These are phyloP conservation scores for Drosophila azteca DNA, from an alignment of 1,140 invertebrate genomes.

Conservation along the genomic window DNA sequence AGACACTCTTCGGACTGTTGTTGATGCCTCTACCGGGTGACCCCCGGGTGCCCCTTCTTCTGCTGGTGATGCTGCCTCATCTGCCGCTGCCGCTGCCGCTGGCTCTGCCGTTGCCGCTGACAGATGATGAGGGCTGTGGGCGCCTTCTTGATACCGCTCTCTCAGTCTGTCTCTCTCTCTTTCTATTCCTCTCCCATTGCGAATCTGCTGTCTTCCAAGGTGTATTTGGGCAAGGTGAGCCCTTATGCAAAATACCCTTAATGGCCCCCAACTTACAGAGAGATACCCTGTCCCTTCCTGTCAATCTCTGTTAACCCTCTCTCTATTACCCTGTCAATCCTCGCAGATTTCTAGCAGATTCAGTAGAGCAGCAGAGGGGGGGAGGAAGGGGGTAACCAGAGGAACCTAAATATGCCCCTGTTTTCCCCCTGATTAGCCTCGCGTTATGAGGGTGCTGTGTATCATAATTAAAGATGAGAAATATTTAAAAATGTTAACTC, in stretches of 20 bases:
- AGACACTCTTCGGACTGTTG: slow-evolving; percentile 6
- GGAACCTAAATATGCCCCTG: background rate
- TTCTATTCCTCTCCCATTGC: too few species aligned
- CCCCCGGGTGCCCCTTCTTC: too few species aligned
- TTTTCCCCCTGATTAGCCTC: slow-evolving; percentile 12
- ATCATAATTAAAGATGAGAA: slow-evolving; percentile 50
- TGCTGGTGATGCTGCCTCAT: too few species aligned
- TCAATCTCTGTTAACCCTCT: background rate
- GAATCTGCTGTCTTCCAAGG: too few species aligned
- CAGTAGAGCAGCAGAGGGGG: slow-evolving; percentile 26
- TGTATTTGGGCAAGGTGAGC: too few species aligned
- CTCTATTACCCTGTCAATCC: slow-evolving; percentile 25
- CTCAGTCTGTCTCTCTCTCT: too few species aligned
- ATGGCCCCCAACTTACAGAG: too few species aligned
- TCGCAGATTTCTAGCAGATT: slow-evolving; percentile 34
- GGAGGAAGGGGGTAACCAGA: too few species aligned
- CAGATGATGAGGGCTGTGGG: slow-evolving; percentile 57
- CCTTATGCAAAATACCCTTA: too few species aligned
- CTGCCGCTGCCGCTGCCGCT: too few species aligned
- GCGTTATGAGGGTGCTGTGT: slow-evolving; percentile 14
- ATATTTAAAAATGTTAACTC: too few species aligned
- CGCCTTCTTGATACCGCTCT: background rate
- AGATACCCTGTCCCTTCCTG: background rate
- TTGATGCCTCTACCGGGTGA: slow-evolving; percentile 2
- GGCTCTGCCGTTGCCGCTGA: slow-evolving; percentile 17